Base-by-base conservation (phyloP, 1,140 invertebrate genomes). In the Branchinecta lynchi region DNA sequence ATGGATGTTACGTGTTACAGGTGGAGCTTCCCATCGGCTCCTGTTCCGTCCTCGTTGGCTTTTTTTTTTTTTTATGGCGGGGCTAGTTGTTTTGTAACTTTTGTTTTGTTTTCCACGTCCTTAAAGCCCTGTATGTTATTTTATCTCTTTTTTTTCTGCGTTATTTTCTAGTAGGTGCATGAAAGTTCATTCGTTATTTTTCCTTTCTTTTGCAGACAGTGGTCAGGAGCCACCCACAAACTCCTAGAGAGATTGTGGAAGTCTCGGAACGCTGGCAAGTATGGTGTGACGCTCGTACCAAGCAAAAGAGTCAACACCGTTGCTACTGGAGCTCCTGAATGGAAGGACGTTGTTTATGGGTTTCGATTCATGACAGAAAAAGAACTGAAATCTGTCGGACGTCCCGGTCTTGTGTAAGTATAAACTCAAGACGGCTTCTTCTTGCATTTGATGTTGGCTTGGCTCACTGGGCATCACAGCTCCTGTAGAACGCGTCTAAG, bases 211-310 rank as follows among this genome's bases (percentile, higher is more conserved):
- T 75, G 20, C 69, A 86, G 86, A 68, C 78, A 81, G 77, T 90
- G 87, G 87, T 81, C 84, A 0, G 78, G 78, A 45, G 80, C 75
- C 67, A 86, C 86, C 7, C 83, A 85, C 74, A 75, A 80, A 10
- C 85, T 84, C 74, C 77, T 88, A 65, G 77, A 83, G 66, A 71
- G 81, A 43, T 76, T 87, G 60, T 89, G 86, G 87, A 79, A 81
- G 71, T 76, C 81, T 68, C 83, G 82, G 43, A 77, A 81, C 6
- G 80, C 82, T 10, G 77, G 80, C 8, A 78, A 82, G 69, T 77
- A 81, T 12, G 86, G 86, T 43, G 76, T 89, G 7, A 82, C 78
- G 12, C 74, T 89, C 8, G 45, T 85, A 65, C 86, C 86, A 0
- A 76, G 82, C n/a, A 79, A 78, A 45, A 75, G 80, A 9, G 72